Evolutionary conservation across 2,888 invertebrate genomes (phyloP), one percentile per base, ranked within the genome.

Genomic region (Plebejus anna): DNA sequence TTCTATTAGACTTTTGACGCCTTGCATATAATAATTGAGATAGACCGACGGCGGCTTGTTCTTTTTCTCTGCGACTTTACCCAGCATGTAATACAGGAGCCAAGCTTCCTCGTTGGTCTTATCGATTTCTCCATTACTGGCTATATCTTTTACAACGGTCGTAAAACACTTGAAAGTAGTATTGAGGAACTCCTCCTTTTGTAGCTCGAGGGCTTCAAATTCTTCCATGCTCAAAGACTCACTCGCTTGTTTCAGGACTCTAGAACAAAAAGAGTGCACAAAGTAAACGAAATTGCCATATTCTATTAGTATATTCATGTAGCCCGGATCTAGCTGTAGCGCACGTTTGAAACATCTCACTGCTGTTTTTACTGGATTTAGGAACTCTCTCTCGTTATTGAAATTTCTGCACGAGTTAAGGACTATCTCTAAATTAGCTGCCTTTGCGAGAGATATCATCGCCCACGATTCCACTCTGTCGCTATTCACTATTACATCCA

Each of bases 1-100:
- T 88, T 97, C 96, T 82, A 96, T 95, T 22, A 98, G 92, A 84
- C 96, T 95, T 83, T 96, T 95, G 22, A 96, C 95, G 4, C 98
- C 97, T 95, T 96, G 95, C 83, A 96, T 92, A 86, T 98, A 99
- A 90, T 97, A 96, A 80, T 96, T 95, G 72, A 98, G 92, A 88
- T 96, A 98, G 38, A 96, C 93, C 16, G 95, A 94, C 0, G 97
- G 97, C 77, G 96, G 95, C 80, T 96, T 96, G 80, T 96, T 96
- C 78, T 96, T 95, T 85, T 99, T 99, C 88, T 99, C 98, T 0
- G 97, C 96, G 76, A 98, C 97, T 95, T 99, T 99, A 0, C 98
- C 99, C n/a, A 99, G 92, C 97, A 99, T 98, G 85, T 98, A 99
- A 87, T 98, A 97, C 84, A 97, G 96, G 57, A 98, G 92, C 99